phyloP scores from a whole-genome alignment of 2,113 vertebrate genomes.

The Cyprinodon brontotheroides region DNA sequence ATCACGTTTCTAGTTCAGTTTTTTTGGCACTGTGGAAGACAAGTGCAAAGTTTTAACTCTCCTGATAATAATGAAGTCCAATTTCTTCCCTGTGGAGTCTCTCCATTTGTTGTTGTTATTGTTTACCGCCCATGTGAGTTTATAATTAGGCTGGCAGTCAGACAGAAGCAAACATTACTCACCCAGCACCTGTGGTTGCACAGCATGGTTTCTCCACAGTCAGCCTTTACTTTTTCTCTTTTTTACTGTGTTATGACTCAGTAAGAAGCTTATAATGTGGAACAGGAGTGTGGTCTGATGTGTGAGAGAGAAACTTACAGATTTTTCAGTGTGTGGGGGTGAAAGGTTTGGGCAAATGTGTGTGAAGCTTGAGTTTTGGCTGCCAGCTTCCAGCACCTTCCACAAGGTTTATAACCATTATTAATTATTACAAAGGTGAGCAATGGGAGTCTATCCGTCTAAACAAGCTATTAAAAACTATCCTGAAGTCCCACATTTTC shows the following conservation, averaged over 20 bases:
- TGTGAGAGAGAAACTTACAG: slow-evolving; percentile 11
- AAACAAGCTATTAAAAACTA: neutral
- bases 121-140: slow-evolving; percentile 60
- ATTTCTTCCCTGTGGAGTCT: neutral
- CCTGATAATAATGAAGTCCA: neutral
- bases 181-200: slow-evolving; percentile 64
- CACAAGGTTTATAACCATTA: slow-evolving; percentile 1
- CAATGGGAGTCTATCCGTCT: neutral
- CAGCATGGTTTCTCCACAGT: slow-evolving; percentile 61
- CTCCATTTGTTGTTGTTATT: slow-evolving; percentile 63
- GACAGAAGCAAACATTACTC: slow-evolving; percentile 57
- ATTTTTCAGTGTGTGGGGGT: slow-evolving; percentile 33
- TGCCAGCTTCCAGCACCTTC: slow-evolving; percentile 16
- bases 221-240: slow-evolving; percentile 68
- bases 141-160: slow-evolving; percentile 67
- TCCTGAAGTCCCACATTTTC: too few species aligned
- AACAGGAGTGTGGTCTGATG: slow-evolving; percentile 43
- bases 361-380: slow-evolving; percentile 28
- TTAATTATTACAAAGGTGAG: slow-evolving; percentile 15
- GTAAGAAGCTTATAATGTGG: slow-evolving; percentile 53
- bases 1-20: neutral
- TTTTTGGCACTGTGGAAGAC: neutral
- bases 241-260: slow-evolving; percentile 65
- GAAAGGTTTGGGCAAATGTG: slow-evolving; percentile 16
- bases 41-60: neutral